Evolutionary conservation across 2,888 invertebrate genomes (phyloP).

Genomic region (Baccha elongata): DNA sequence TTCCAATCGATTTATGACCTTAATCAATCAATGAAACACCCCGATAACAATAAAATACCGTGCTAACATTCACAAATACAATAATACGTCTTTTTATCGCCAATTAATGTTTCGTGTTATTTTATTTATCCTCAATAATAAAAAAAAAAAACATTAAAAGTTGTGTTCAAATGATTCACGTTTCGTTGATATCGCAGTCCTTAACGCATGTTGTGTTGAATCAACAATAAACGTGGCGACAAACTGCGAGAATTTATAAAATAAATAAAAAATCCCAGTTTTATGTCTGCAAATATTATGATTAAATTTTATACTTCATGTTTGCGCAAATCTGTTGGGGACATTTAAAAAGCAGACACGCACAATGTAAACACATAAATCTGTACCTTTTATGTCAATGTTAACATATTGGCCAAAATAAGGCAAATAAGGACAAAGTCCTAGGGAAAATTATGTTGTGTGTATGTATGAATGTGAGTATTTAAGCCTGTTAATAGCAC

Average conservation of each 20-base stretch:
- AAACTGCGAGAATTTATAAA: not conserved
- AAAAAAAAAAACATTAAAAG: not conserved
- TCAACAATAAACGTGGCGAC: not conserved
- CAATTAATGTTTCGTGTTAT: not conserved
- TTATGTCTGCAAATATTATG: not conserved
- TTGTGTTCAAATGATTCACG: not conserved
- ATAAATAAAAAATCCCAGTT: not conserved
- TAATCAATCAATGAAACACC: not conserved
- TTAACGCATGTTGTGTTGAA: not conserved
- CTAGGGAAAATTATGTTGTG: too few species aligned
- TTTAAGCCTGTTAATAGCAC: not conserved
- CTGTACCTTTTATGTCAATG: not conserved
- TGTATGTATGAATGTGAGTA: not conserved
- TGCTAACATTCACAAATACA: not conserved
- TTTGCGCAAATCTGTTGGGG: not conserved
- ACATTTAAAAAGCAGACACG: not conserved
- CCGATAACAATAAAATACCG: not conserved
- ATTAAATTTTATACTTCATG: not conserved
- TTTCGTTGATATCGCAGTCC: not conserved
- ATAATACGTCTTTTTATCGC: not conserved
- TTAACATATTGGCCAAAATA: not conserved
- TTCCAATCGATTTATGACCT: slow-evolving; percentile 1
- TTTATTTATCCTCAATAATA: not conserved
- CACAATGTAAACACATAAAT: not conserved
- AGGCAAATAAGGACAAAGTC: not conserved